Conservation (phyloP, 2,797 vertebrate genomes). For the Pantherophis vulpinus region DNA sequence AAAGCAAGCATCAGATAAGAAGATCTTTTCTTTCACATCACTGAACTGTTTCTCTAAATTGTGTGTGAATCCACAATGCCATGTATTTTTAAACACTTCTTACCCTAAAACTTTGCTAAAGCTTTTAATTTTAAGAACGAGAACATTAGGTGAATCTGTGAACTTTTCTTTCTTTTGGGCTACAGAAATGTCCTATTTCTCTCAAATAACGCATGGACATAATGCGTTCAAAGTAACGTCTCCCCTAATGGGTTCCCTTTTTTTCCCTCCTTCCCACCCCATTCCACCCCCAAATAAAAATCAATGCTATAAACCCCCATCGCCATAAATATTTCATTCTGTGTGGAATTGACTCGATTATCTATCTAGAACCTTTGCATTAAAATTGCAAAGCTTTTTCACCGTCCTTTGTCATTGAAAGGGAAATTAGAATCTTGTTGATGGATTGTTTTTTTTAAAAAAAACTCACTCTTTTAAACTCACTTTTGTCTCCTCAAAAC, state of each 20-base stretch:
- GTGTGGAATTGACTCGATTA: slow-evolving; percentile 73
- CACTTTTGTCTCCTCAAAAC: slow-evolving; percentile 4
- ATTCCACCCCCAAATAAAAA: slow-evolving; percentile 59
- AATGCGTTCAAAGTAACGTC: slow-evolving; percentile 36
- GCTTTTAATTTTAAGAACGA: background rate
- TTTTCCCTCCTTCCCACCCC: background rate
- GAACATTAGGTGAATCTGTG: background rate
- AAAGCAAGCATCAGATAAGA: too few species aligned
- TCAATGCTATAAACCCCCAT: slow-evolving; percentile 60
- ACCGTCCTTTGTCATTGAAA: slow-evolving; percentile 68
- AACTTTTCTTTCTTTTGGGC: background rate
- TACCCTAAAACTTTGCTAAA: background rate
- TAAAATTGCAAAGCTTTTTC: slow-evolving; percentile 73
- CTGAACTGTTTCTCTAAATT: background rate
- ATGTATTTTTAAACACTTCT: background rate
- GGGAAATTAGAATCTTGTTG: slow-evolving; percentile 64
- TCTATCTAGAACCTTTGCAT: slow-evolving; percentile 66
- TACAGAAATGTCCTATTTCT: slow-evolving; percentile 40
- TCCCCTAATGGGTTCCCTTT: slow-evolving; percentile 36
- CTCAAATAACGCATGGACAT: slow-evolving; percentile 60
- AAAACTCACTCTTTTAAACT: background rate
- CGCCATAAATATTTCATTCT: slow-evolving; percentile 72
- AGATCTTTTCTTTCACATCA: background rate
- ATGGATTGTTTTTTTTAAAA: slow-evolving; percentile 32
- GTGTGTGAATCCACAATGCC: background rate